Base-by-base conservation (phyloP, 2,888 invertebrate genomes). In the Eupithecia centaureata region DNA sequence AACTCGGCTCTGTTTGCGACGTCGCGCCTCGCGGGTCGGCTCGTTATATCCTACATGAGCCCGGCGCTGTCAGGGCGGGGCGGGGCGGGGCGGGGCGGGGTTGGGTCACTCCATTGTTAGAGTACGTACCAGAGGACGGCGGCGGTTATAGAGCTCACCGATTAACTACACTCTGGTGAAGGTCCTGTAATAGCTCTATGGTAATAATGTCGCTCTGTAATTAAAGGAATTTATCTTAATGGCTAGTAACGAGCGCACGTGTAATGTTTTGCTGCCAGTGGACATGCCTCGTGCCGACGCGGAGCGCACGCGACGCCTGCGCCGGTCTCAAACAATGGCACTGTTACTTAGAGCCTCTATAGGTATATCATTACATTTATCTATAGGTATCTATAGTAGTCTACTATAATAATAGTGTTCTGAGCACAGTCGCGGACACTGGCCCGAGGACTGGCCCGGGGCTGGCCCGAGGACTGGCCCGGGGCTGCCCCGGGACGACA, bases 261-360 rank as follows among this genome's bases (percentile, higher is more conserved):
- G 38, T 7, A 5, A 4, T 35, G 35, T 35, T 15, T 3, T 15
- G 15, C 5, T 5, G 35, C 12, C 33, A 4, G 33, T 13, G 33
- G 13, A 38, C n/a, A n/a, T n/a, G n/a, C 7, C 7, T 38, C 5
- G 38, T 1, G 38, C 5, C n/a, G 38, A n/a, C n/a, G 42, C 42
- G 42, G n/a, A 42, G 8, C 10, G 42, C 42, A 42, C 42, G 42
- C 42, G 42, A 42, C 18, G n/a, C 38, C 2, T 38, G n/a, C n/a
- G 5, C 42, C 42, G n/a, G n/a, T 38, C 38, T n/a, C 38, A 38
- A n/a, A 38, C 38, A 42, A 42, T 42, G 42, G 42, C 42, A n/a
- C n/a, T 18, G 18, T 8, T 38, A 35, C 5, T n/a, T 15, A n/a
- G 3, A 18, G 10, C 0, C 8, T 18, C n/a, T 2, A n/a, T 8